Conservation (phyloP, 1,140 invertebrate genomes). For the Copidosoma floridanum region DNA sequence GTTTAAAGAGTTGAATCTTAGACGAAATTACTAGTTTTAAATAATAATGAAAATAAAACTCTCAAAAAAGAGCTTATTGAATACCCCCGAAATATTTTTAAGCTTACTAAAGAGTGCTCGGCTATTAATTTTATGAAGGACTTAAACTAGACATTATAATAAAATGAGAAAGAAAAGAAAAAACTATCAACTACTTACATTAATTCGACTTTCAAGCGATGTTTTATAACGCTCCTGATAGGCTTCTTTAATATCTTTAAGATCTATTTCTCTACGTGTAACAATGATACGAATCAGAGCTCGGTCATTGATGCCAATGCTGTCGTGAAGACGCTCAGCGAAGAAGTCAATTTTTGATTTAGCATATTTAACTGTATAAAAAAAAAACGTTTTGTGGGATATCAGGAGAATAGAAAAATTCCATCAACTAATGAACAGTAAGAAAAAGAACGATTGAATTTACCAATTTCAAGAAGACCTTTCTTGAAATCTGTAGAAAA, state of each 20-base stretch:
- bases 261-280: conserved; percentile 87
- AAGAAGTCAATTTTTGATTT: conserved; percentile 92
- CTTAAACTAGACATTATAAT: too few species aligned
- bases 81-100: too few species aligned
- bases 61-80: too few species aligned
- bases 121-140: too few species aligned
- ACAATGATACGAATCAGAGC: conserved; percentile 87
- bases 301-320: conserved; percentile 84
- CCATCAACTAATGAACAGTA: background rate
- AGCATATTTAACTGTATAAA: conserved; percentile 75
- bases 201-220: conserved; percentile 77
- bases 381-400: too few species aligned
- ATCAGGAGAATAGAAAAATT: conserved; percentile 12
- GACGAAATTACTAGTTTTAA: too few species aligned
- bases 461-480: conserved; percentile 67
- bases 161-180: background rate
- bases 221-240: conserved; percentile 84
- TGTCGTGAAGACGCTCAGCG: conserved; percentile 84
- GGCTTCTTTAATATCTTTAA: conserved; percentile 86
- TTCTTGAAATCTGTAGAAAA: conserved; percentile 69
- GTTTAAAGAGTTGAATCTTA: too few species aligned
- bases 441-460: conserved; percentile 5
- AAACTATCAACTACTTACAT: conserved; percentile 62
- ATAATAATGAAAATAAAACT: too few species aligned
- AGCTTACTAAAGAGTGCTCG: too few species aligned